phyloP scores from a whole-genome alignment of 2,113 vertebrate genomes.

The Oostethus manadensis region DNA sequence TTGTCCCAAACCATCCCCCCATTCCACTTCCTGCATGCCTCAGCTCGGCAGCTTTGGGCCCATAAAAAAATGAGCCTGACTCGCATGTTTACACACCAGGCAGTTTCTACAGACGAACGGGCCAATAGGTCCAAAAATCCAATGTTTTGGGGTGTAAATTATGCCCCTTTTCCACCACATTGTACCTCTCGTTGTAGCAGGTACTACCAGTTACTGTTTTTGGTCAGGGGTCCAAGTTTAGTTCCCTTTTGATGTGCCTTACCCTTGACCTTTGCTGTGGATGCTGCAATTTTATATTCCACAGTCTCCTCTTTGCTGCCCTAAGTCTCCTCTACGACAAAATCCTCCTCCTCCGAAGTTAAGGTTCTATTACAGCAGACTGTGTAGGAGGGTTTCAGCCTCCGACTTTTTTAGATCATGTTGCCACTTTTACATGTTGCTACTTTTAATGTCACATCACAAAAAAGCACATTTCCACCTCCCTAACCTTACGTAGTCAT shows the following conservation, averaged over 20 bases:
- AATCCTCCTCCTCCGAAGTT: background rate
- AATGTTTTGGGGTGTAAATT: background rate
- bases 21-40: background rate
- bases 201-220: too few species aligned
- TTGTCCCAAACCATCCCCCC: slow-evolving; percentile 19
- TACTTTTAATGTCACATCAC: background rate
- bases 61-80: slow-evolving; percentile 10
- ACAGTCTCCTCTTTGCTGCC: background rate
- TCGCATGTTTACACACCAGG: background rate
- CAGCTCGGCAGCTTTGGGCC: background rate
- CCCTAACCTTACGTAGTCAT: slow-evolving; percentile 6
- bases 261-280: too few species aligned
- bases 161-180: background rate
- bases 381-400: slow-evolving; percentile 34
- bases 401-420: too few species aligned
- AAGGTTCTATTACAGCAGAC: slow-evolving; percentile 24
- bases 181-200: too few species aligned
- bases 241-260: too few species aligned
- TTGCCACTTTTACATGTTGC: too few species aligned
- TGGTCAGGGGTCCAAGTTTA: too few species aligned
- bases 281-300: background rate
- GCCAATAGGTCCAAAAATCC: background rate
- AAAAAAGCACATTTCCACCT: background rate
- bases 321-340: background rate
- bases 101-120: slow-evolving; percentile 1